Percentiles rank a stretch among this genome's conserved stretches.
Evolutionary conservation across 1,140 invertebrate genomes (phyloP).

Genomic region (Venturia canescens): DNA sequence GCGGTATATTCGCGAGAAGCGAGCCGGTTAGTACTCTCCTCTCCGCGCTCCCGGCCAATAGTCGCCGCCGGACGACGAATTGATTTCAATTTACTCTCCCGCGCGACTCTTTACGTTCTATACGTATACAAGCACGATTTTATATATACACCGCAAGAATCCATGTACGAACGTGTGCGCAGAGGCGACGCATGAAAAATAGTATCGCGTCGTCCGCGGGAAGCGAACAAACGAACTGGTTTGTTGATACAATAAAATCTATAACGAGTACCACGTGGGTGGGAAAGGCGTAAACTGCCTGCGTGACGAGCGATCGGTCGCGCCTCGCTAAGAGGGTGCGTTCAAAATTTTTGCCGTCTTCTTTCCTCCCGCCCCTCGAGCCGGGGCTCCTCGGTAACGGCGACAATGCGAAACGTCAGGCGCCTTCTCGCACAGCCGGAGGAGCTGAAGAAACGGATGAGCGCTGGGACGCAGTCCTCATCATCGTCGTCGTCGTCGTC

Average conservation of each 20-base stretch:
- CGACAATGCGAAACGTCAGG: neutral
- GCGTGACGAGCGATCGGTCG: neutral
- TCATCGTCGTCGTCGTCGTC: conserved; percentile 1
- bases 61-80: conserved; percentile 45
- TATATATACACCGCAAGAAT: neutral
- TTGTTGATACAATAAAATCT: conserved; percentile 49
- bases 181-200: conserved; percentile 29
- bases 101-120: neutral
- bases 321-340: neutral
- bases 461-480: conserved; percentile 3
- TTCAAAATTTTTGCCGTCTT: conserved; percentile 38
- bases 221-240: conserved; percentile 44
- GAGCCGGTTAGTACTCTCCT: neutral
- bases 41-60: conserved; percentile 22
- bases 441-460: conserved; percentile 12
- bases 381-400: neutral
- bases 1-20: neutral
- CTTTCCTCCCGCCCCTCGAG: neutral
- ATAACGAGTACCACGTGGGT: conserved; percentile 53
- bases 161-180: neutral
- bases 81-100: conserved; percentile 54
- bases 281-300: conserved; percentile 47
- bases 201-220: conserved; percentile 41
- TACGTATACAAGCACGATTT: neutral
- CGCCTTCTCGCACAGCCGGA: neutral